These are phyloP conservation scores for Brienomyrus brachyistius DNA, from an alignment of 2,113 vertebrate genomes.

Conservation along the genomic window DNA sequence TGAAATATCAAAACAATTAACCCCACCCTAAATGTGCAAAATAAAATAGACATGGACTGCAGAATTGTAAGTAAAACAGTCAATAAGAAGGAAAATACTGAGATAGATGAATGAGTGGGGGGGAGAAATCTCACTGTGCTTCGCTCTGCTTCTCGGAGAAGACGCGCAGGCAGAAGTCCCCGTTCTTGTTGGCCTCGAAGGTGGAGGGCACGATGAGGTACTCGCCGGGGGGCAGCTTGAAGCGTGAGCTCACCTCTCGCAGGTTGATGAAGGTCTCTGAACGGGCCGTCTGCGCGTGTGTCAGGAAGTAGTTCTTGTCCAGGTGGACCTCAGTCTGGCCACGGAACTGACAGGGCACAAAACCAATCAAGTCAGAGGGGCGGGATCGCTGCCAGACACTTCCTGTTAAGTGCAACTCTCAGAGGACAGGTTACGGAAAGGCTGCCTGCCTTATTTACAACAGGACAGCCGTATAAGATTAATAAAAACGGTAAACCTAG, in stretches of 20 bases:
- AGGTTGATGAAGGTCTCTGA: constrained; percentile 90
- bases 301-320: constrained; percentile 85
- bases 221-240: constrained; percentile 78
- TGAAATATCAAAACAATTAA: background rate
- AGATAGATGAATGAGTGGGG: background rate
- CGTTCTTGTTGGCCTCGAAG: constrained; percentile 78
- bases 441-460: background rate
- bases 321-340: constrained; percentile 80
- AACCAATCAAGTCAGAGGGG: background rate
- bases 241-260: constrained; percentile 79
- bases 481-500: background rate
- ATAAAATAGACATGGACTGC: background rate
- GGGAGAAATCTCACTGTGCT: constrained; percentile 59
- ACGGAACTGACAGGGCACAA: constrained; percentile 52
- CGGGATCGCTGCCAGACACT: background rate
- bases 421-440: background rate
- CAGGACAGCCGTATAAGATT: background rate
- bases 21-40: background rate
- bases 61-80: background rate
- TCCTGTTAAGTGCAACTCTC: background rate
- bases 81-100: background rate
- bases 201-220: constrained; percentile 87
- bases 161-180: constrained; percentile 85
- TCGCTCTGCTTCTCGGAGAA: constrained; percentile 83
- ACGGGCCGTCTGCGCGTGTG: constrained; percentile 70